Evolutionary conservation across 2,888 invertebrate species (phyloP).

Genomic region (Tiphia femorata): DNA sequence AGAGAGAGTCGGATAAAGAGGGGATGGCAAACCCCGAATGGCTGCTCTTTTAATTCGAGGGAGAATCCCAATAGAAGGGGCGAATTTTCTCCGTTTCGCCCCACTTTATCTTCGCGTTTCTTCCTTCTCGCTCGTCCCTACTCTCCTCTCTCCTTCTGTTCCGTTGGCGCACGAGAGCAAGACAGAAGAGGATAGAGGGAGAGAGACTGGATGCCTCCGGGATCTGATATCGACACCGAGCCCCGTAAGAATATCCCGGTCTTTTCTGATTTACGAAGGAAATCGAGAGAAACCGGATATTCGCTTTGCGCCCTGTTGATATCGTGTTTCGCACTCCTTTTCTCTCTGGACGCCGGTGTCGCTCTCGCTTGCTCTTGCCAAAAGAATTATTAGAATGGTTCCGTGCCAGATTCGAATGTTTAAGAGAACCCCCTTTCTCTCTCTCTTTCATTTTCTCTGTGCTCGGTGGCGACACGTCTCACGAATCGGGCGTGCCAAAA

Average conservation of each 20-base stretch:
- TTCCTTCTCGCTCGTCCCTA: not conserved
- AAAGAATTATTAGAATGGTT: slow-evolving; percentile 15
- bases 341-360: not conserved
- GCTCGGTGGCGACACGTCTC: too few relatives aligned
- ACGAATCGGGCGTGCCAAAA: too few relatives aligned
- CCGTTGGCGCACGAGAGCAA: not conserved
- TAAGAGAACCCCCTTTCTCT: too few relatives aligned
- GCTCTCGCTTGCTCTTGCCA: not conserved
- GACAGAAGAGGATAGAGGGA: slow-evolving; percentile 2
- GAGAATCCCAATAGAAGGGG: slow-evolving; percentile 34
- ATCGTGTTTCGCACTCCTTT: slow-evolving; percentile 38
- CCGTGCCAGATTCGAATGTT: too few relatives aligned
- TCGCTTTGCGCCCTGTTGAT: slow-evolving; percentile 26
- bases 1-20: not conserved
- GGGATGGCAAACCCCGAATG: slow-evolving; percentile 25
- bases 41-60: slow-evolving; percentile 55
- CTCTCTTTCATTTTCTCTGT: too few relatives aligned
- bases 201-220: slow-evolving; percentile 28
- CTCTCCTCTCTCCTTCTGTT: not conserved
- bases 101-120: not conserved
- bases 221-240: slow-evolving; percentile 49
- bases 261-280: slow-evolving; percentile 50
- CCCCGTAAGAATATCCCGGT: slow-evolving; percentile 47
- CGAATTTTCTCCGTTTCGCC: slow-evolving; percentile 15
- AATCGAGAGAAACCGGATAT: slow-evolving; percentile 39